Conservation (phyloP, 2,113 vertebrate genomes). For the Elephas maximus region DNA sequence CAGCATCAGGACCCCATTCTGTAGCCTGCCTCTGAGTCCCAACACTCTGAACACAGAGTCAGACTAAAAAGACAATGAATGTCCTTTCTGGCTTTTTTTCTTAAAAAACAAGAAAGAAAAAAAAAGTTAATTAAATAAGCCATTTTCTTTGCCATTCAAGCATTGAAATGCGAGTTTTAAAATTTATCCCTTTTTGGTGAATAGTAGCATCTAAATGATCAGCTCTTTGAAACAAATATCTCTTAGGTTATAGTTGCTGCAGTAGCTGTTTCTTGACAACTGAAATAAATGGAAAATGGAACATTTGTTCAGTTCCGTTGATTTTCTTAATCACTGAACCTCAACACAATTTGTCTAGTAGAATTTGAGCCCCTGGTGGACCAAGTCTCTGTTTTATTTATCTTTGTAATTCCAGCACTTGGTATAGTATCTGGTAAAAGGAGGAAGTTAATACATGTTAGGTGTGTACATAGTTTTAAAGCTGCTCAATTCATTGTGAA, state of each 20-base stretch:
- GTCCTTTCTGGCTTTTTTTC: not conserved
- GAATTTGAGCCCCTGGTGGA: constrained; percentile 50
- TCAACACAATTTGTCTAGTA: constrained; percentile 56
- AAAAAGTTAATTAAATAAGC: not conserved
- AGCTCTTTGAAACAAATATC: constrained; percentile 42
- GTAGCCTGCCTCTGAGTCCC: not conserved
- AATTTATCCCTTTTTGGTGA: not conserved
- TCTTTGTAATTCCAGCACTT: not conserved
- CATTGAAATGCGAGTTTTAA: not conserved
- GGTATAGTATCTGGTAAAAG: not conserved
- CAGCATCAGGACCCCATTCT: not conserved
- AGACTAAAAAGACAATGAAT: not conserved
- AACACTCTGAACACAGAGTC: not conserved
- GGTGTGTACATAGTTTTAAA: not conserved
- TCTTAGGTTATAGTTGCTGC: not conserved
- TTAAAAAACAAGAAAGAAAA: not conserved
- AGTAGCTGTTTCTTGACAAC: constrained; percentile 56
- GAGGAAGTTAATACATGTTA: not conserved
- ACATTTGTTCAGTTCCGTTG: constrained; percentile 65
- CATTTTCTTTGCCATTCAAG: not conserved
- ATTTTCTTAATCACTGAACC: constrained; percentile 69
- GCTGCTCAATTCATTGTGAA: not conserved
- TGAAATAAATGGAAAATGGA: constrained; percentile 65
- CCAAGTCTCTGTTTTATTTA: not conserved
- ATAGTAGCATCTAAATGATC: not conserved